Evolutionary conservation across 2,797 vertebrate species (phyloP), one percentile per base, ranked within the genome.

Genomic region (Hemitrygon akajei): DNA sequence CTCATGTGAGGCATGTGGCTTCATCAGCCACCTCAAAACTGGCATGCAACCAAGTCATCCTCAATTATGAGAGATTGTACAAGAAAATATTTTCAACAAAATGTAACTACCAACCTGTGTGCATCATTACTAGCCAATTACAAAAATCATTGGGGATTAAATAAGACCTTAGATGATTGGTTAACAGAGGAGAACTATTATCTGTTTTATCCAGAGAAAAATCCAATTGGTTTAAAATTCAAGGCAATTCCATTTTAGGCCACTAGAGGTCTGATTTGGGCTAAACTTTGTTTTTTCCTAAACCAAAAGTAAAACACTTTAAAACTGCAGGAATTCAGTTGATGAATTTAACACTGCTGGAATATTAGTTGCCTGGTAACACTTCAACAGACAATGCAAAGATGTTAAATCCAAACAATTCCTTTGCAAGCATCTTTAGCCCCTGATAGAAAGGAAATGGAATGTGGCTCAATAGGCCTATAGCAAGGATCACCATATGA

Each of bases 221-320:
- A 95, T 95, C 96, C 96, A 96, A 96, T 94, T 7, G 96, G 97
- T 93, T 97, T 96, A 95, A 97, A 97, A 95, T 47, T 97, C 97
- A 96, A 97, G 96, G 96, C 97, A 96, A 97, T 98, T 97, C 97
- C 98, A 98, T 95, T 98, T 97, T 95, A 97, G 96, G 95, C 96
- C 97, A 97, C 97, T 97, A 96, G 97, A 97, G 96, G 97, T 97
- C 97, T 98, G 98, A 96, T 96, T 96, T 96, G 96, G 96, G 95
- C 96, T 96, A 96, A 95, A 95, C 95, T 73, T 95, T 96, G 95
- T 95, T 12, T 93, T 94, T 93, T 95, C 94, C 95, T 94, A 94
- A 95, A 94, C 86, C 22, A n/a, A 66, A 69, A 7, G n/a, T 47
- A 47, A 95, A 95, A 95, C 93, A 95, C 95, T 96, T 95, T 58